These are phyloP conservation scores for Neelides sp. DNA, from an alignment of 1,140 invertebrate genomes.

Conservation along the genomic window DNA sequence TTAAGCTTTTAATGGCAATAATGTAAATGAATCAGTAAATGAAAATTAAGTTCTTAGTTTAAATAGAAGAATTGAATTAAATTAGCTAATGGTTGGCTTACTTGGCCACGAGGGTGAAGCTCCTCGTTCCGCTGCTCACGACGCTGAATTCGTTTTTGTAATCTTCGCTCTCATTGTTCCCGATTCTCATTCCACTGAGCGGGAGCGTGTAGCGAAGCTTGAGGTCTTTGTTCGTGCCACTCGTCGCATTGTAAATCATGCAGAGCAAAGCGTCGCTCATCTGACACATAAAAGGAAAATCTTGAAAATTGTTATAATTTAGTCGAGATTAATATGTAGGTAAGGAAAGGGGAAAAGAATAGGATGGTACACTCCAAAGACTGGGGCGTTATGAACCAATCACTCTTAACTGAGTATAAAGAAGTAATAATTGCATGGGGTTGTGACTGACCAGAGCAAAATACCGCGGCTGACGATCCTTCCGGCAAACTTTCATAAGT, in stretches of 20 bases:
- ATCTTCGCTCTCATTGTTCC: constrained; percentile 38
- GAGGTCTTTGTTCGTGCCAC: constrained; percentile 36
- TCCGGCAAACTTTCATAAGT: constrained; percentile 51
- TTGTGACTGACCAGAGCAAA: constrained; percentile 50
- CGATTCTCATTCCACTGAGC: constrained; percentile 50
- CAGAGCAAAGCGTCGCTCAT: constrained; percentile 58
- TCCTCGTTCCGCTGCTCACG: constrained; percentile 48
- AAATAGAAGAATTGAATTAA: not conserved
- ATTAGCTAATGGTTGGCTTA: constrained; percentile 38
- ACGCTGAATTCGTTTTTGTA: constrained; percentile 49
- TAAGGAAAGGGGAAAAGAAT: constrained; percentile 3
- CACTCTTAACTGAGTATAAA: constrained; percentile 2
- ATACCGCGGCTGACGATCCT: constrained; percentile 53
- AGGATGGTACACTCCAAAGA: not conserved
- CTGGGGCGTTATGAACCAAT: constrained; percentile 8
- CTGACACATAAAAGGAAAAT: constrained; percentile 39
- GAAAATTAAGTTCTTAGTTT: not conserved
- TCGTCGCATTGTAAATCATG: constrained; percentile 41
- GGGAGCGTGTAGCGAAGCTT: constrained; percentile 50
- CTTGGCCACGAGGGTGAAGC: constrained; percentile 53
- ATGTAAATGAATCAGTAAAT: not conserved
- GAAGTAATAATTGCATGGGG: not conserved
- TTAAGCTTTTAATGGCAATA: not conserved
- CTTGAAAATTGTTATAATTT: constrained; percentile 5
- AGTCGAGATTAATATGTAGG: not conserved